Evolutionary conservation across 2,113 vertebrate species (phyloP).

Genomic region (Osmerus mordax): DNA sequence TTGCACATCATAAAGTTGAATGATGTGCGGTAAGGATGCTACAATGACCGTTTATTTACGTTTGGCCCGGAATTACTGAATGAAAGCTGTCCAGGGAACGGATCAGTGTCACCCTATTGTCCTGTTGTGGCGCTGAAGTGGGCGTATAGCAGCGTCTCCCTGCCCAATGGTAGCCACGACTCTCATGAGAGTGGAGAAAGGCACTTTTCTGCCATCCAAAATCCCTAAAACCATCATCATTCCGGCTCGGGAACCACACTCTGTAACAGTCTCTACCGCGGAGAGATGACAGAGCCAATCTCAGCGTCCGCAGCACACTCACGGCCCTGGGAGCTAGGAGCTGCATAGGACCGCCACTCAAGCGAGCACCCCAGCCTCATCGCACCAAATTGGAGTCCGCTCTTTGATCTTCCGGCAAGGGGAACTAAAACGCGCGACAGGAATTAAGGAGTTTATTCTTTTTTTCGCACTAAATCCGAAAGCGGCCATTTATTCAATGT

Average conservation of each 20-base stretch:
- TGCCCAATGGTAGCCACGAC: conserved; percentile 72
- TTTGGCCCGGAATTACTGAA: conserved; percentile 56
- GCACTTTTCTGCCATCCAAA: conserved; percentile 69
- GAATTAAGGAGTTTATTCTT: conserved; percentile 39
- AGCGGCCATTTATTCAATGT: conserved; percentile 69
- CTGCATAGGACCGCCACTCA: conserved; percentile 69
- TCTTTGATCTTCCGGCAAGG: conserved; percentile 1
- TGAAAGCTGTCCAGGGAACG: conserved; percentile 57
- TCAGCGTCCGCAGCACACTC: conserved; percentile 66
- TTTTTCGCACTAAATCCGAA: conserved; percentile 19
- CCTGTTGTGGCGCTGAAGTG: conserved; percentile 55
- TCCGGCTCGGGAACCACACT: conserved; percentile 70
- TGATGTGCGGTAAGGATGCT: no score
- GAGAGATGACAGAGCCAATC: conserved; percentile 81
- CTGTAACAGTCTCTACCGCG: conserved; percentile 60
- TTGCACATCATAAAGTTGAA: no score
- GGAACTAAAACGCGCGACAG: conserved; percentile 35
- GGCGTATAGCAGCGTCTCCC: conserved; percentile 70
- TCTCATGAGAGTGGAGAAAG: conserved; percentile 71
- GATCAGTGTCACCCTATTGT: conserved; percentile 80
- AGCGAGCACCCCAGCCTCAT: conserved; percentile 52
- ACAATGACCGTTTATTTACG: conserved; percentile 49
- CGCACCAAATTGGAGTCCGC: conserved; percentile 44
- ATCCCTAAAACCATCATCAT: conserved; percentile 66
- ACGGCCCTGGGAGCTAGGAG: conserved; percentile 72